phyloP scores from a whole-genome alignment of 2,113 vertebrate genomes.

The Amblyornis subalaris region DNA sequence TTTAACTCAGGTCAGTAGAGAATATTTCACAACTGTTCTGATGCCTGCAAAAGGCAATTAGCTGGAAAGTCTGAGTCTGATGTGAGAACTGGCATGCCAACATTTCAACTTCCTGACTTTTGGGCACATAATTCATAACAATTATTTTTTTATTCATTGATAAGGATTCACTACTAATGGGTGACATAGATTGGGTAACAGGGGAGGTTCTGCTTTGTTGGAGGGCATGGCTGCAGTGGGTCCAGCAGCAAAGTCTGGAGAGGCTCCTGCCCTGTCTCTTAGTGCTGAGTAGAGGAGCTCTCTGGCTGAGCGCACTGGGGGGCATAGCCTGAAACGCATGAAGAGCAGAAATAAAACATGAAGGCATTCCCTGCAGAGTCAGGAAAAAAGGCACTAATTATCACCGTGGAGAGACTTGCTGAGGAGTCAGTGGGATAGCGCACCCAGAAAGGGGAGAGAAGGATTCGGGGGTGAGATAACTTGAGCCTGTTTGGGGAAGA shows the following conservation, averaged over 20 bases:
- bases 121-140: background rate
- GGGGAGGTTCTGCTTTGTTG: background rate
- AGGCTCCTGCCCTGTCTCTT: background rate
- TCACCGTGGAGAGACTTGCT: background rate
- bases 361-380: background rate
- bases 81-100: background rate
- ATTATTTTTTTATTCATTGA: background rate
- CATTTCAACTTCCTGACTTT: background rate
- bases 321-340: background rate
- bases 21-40: background rate
- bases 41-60: background rate
- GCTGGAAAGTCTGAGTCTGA: background rate
- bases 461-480: background rate
- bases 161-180: background rate
- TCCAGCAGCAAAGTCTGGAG: background rate
- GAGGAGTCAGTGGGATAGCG: background rate
- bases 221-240: background rate
- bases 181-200: background rate
- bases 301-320: background rate
- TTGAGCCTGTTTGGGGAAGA: background rate
- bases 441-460: accelerated
- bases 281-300: background rate
- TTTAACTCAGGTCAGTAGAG: background rate
- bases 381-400: background rate
- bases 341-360: background rate